Percentiles rank a stretch among this genome's conserved stretches.
phyloP scores from a whole-genome alignment of 2,888 invertebrate genomes.

The Drosophila fulvimacula region DNA sequence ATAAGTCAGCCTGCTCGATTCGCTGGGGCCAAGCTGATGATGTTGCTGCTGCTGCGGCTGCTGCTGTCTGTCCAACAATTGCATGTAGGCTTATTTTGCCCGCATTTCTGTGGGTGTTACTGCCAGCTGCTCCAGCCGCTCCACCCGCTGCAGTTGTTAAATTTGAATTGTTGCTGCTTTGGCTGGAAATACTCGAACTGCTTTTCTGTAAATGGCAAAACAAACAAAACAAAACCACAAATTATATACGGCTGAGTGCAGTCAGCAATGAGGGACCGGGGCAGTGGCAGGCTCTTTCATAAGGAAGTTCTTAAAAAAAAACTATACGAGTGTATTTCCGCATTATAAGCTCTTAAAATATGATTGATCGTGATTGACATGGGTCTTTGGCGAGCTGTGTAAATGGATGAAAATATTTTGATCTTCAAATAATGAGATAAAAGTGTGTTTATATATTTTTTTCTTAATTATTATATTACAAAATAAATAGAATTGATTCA shows the following conservation, averaged over 20 bases:
- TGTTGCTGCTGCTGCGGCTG: conserved; percentile 51
- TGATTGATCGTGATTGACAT: conserved; percentile 15
- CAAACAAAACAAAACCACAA: conserved; percentile 23
- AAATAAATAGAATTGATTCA: too few species aligned
- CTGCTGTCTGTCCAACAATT: conserved; percentile 78
- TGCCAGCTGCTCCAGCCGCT: conserved; percentile 53
- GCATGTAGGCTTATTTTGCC: conserved; percentile 84
- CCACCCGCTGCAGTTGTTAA: conserved; percentile 66
- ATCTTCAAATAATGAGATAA: not conserved
- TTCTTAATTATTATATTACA: not conserved
- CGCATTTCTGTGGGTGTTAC: conserved; percentile 82
- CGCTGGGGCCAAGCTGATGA: conserved; percentile 74
- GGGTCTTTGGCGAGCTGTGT: not conserved
- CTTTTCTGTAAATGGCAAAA: conserved; percentile 82
- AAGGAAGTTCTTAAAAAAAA: conserved; percentile 34
- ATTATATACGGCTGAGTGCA: conserved; percentile 16
- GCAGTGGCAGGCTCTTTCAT: not conserved
- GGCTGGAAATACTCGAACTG: conserved; percentile 83
- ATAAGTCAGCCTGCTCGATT: conserved; percentile 81
- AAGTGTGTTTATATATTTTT: not conserved
- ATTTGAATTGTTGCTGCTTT: conserved; percentile 81
- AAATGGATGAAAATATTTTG: not conserved
- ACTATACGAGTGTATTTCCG: conserved; percentile 11
- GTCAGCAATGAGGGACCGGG: not conserved
- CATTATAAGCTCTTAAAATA: conserved; percentile 2